A percentile compares a stretch with the other conserved stretches of the same genome.
Conservation (phyloP, 2,797 vertebrate genomes). For the Prionace glauca region DNA sequence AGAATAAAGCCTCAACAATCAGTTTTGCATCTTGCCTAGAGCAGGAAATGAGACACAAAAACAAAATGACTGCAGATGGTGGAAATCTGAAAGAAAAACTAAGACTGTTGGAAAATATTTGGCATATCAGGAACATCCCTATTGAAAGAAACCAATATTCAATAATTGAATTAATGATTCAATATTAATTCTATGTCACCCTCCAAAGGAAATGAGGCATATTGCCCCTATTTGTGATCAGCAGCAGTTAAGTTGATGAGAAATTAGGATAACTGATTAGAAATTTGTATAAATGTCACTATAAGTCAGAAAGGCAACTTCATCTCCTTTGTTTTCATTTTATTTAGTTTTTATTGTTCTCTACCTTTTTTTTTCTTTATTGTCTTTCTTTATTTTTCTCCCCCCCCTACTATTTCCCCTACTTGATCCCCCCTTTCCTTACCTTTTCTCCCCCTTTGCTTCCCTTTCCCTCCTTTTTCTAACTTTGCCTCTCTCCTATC, state of each 20-base stretch:
- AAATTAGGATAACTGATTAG: background rate
- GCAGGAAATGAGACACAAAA: background rate
- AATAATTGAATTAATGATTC: background rate
- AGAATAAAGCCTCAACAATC: background rate
- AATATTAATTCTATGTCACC: background rate
- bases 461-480: no score
- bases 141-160: background rate
- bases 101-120: background rate
- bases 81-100: slow-evolving; percentile 10
- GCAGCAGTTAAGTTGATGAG: background rate
- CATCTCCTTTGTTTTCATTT: no score
- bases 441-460: no score
- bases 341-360: no score
- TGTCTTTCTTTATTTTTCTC: no score
- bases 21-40: background rate
- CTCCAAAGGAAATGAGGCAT: background rate
- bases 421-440: no score
- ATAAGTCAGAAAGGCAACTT: no score
- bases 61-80: background rate
- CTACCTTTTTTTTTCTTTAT: no score
- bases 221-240: background rate
- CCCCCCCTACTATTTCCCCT: no score
- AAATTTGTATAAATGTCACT: background rate
- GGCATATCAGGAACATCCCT: background rate
- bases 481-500: no score